Evolutionary conservation across 2,113 vertebrate genomes (phyloP).

Genomic region (Pygoscelis antarcticus): DNA sequence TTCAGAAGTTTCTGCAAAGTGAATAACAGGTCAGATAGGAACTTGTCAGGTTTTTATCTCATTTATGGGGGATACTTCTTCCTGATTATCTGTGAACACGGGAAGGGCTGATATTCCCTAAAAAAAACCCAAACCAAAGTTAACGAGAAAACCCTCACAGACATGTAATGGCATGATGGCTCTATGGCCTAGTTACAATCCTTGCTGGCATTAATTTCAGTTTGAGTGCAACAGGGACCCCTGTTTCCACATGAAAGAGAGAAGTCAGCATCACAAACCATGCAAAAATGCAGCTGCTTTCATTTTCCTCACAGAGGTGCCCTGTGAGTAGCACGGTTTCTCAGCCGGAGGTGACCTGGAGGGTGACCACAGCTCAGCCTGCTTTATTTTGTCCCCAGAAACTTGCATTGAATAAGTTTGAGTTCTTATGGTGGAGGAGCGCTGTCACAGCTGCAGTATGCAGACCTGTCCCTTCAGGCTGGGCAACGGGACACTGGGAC

Average conservation of each 20-base stretch:
- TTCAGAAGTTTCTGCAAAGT: not conserved
- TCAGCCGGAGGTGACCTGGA: not conserved
- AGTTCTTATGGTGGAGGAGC: not conserved
- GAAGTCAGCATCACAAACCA: not conserved
- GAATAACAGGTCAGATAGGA: not conserved
- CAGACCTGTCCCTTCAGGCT: not conserved
- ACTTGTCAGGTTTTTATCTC: not conserved
- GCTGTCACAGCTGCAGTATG: not conserved
- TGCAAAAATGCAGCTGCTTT: not conserved
- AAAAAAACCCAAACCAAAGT: not conserved
- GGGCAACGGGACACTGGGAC: not conserved
- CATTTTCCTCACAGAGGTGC: not conserved
- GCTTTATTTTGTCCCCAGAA: not conserved
- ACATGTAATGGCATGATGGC: rapidly evolving
- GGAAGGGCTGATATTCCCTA: not conserved
- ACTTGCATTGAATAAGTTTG: not conserved
- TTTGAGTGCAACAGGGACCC: not conserved
- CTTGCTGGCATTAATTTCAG: not conserved
- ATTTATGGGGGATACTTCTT: not conserved
- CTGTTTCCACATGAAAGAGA: not conserved
- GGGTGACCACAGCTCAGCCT: rapidly evolving
- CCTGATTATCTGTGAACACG: not conserved
- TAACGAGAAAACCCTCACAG: not conserved
- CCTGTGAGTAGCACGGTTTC: not conserved
- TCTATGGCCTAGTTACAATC: not conserved